Percentiles rank a stretch among this genome's conserved stretches.
These are phyloP conservation scores for Chaetodon trifasciatus DNA, from an alignment of 2,797 vertebrate species.

Conservation along the genomic window DNA sequence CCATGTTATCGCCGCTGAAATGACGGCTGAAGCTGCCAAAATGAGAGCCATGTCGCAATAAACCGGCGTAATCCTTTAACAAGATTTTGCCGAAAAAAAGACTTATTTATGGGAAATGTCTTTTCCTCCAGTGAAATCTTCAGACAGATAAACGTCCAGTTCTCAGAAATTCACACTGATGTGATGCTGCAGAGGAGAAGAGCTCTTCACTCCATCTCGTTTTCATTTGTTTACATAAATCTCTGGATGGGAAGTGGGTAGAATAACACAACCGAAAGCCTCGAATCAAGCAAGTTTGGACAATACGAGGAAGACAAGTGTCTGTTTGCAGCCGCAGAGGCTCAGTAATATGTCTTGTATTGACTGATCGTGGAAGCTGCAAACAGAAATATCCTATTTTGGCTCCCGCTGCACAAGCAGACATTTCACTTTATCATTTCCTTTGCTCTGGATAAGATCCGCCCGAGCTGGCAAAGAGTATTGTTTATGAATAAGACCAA, in stretches of 20 bases:
- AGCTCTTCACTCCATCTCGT: constrained; percentile 5
- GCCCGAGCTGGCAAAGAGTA: constrained; percentile 45
- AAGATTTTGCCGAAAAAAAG: neutral
- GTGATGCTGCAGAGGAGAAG: neutral
- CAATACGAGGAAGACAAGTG: constrained; percentile 7
- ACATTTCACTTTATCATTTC: constrained; percentile 62
- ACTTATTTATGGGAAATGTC: neutral
- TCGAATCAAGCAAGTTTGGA: constrained; percentile 38
- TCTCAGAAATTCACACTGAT: constrained; percentile 15
- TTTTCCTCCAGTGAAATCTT: neutral
- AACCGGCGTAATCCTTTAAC: neutral
- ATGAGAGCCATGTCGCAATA: neutral
- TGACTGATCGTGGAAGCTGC: constrained; percentile 37
- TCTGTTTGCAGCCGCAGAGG: constrained; percentile 34
- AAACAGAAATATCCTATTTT: constrained; percentile 48
- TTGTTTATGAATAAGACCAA: constrained; percentile 63
- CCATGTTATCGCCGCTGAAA: neutral
- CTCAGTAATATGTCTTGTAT: constrained; percentile 38
- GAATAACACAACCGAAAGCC: constrained; percentile 23
- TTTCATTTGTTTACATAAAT: constrained; percentile 33
- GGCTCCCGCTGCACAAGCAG: constrained; percentile 54
- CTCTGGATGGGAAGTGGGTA: constrained; percentile 22
- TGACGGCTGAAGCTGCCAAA: neutral
- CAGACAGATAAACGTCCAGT: neutral
- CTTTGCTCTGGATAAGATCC: constrained; percentile 51